Percentiles rank a stretch among this genome's conserved stretches.
phyloP scores from a whole-genome alignment of 23 tunicate species.

The Diplosoma virens region DNA sequence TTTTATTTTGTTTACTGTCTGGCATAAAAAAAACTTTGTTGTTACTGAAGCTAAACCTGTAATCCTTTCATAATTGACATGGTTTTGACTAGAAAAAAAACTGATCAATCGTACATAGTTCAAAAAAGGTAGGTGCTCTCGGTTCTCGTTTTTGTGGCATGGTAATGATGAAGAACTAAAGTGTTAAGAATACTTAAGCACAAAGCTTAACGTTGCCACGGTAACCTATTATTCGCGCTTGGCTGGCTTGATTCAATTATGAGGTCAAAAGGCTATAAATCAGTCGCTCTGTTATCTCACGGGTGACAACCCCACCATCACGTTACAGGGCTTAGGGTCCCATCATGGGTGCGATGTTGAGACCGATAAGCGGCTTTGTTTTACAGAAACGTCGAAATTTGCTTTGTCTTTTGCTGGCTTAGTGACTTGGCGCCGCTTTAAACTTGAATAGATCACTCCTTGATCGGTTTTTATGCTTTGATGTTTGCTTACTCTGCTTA shows the following conservation, averaged over 20 bases:
- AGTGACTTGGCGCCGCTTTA: conserved; percentile 2
- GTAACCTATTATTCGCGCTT: conserved; percentile 10
- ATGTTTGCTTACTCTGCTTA: too few relatives aligned
- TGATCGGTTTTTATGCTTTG: background rate
- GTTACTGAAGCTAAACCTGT: too few relatives aligned
- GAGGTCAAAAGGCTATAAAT: conserved; percentile 15
- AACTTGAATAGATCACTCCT: conserved; percentile 7
- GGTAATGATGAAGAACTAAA: too few relatives aligned
- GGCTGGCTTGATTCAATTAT: conserved; percentile 31
- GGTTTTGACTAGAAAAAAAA: too few relatives aligned
- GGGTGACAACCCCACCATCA: conserved; percentile 3
- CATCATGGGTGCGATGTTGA: conserved; percentile 6
- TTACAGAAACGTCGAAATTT: conserved; percentile 7
- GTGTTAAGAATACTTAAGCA: background rate
- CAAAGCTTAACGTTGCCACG: background rate
- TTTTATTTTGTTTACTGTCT: too few relatives aligned
- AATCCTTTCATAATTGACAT: too few relatives aligned
- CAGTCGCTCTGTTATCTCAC: conserved; percentile 38
- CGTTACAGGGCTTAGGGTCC: background rate
- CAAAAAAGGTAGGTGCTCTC: too few relatives aligned
- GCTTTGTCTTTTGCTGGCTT: conserved; percentile 4
- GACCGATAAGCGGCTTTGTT: conserved; percentile 6
- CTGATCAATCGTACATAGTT: too few relatives aligned
- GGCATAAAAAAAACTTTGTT: too few relatives aligned
- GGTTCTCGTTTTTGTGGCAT: too few relatives aligned